Evolutionary conservation across 1,140 invertebrate genomes (phyloP).

Genomic region (Helicorthomorpha holstii): DNA sequence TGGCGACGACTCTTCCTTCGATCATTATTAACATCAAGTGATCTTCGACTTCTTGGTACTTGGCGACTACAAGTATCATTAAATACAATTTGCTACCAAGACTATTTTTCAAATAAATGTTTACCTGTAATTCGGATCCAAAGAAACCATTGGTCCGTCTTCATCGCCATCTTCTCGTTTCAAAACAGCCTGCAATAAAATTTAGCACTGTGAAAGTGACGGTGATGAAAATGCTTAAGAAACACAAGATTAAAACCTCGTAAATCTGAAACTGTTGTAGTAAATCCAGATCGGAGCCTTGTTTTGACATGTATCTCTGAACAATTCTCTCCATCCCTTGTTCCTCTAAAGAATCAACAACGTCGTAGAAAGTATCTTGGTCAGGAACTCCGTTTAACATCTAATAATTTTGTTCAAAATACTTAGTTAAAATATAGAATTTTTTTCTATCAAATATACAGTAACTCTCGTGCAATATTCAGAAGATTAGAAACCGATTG

Average conservation of each 20-base stretch:
- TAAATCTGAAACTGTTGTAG: conserved; percentile 88
- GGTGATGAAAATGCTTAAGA: not conserved
- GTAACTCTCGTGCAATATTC: too few relatives aligned
- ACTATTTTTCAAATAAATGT: too few relatives aligned
- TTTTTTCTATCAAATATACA: not conserved
- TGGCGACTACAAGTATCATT: too few relatives aligned
- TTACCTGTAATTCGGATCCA: conserved; percentile 59
- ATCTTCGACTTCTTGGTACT: too few relatives aligned
- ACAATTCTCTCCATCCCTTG: conserved; percentile 89
- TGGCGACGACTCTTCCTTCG: conserved; percentile 55
- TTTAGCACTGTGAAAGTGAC: too few relatives aligned
- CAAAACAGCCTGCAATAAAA: conserved; percentile 45
- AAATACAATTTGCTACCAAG: too few relatives aligned
- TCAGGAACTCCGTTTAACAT: conserved; percentile 89
- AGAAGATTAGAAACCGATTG: too few relatives aligned
- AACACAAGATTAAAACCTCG: conserved; percentile 31
- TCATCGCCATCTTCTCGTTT: conserved; percentile 73
- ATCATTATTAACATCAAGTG: conserved; percentile 37
- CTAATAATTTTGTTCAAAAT: conserved; percentile 10
- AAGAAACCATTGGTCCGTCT: conserved; percentile 45
- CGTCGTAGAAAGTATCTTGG: conserved; percentile 95
- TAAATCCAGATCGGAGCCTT: conserved; percentile 81
- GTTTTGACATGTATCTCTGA: conserved; percentile 75
- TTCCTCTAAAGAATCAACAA: conserved; percentile 88
- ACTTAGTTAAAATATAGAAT: not conserved